Conservation (phyloP, 2,113 vertebrate genomes). For the Stigmatopora nigra region DNA sequence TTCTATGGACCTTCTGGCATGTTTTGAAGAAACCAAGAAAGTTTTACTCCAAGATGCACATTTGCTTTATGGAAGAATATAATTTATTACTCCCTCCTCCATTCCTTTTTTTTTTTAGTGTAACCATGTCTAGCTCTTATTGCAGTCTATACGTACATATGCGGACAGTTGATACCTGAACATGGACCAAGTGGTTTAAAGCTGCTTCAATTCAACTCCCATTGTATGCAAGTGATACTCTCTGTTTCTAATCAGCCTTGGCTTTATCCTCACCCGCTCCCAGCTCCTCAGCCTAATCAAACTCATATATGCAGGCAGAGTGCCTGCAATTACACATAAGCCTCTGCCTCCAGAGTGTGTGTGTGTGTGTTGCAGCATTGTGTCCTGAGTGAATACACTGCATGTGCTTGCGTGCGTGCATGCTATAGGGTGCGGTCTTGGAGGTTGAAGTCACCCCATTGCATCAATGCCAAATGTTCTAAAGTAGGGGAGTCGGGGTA, state of each 20-base stretch:
- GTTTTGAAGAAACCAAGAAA: slow-evolving; percentile 12
- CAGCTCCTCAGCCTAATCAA: slow-evolving; percentile 63
- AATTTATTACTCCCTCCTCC: slow-evolving; percentile 8
- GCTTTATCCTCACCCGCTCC: slow-evolving; percentile 60
- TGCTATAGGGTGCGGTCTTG: slow-evolving; percentile 48
- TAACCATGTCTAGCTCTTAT: slow-evolving; percentile 28
- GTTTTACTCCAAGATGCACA: slow-evolving; percentile 19
- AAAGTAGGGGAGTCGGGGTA: slow-evolving; percentile 40
- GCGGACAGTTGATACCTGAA: slow-evolving; percentile 51
- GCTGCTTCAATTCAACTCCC: slow-evolving; percentile 44
- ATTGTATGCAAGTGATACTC: slow-evolving; percentile 57
- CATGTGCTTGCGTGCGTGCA: slow-evolving; percentile 20
- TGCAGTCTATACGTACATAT: slow-evolving; percentile 7
- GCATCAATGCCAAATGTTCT: slow-evolving; percentile 54
- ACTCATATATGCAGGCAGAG: slow-evolving; percentile 68
- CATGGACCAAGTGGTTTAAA: slow-evolving; percentile 44
- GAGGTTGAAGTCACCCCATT: slow-evolving; percentile 61
- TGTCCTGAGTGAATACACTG: slow-evolving; percentile 9
- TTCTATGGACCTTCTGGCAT: slow-evolving; percentile 3
- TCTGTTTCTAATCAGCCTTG: slow-evolving; percentile 66
- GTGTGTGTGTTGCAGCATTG: slow-evolving; percentile 5
- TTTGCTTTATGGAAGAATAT: slow-evolving; percentile 12
- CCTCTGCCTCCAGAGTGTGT: slow-evolving; percentile 29
- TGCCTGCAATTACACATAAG: slow-evolving; percentile 66
- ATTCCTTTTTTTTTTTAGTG: neutral